Evolutionary conservation across 2,888 invertebrate genomes (phyloP).

Genomic region (Sialis lutaria): DNA sequence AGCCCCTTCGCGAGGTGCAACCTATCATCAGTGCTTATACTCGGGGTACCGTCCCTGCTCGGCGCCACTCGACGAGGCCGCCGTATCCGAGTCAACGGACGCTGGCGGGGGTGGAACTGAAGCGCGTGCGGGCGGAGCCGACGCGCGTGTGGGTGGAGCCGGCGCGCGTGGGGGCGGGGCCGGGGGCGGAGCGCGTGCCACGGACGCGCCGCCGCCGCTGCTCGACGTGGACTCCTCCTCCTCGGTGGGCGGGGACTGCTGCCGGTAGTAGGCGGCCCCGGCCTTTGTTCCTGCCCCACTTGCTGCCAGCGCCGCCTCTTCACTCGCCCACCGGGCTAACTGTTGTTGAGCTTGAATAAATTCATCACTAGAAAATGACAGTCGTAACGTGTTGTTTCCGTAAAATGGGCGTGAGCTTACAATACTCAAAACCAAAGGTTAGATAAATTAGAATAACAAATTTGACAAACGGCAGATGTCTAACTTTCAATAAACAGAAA

Average conservation of each 20-base stretch:
- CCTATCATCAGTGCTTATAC: constrained; percentile 52
- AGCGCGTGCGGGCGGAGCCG: constrained; percentile 19
- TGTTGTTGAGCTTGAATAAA: constrained; percentile 95
- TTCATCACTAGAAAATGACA: constrained; percentile 91
- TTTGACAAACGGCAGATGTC: too few species aligned
- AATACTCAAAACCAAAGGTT: too few species aligned
- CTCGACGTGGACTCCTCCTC: constrained; percentile 32
- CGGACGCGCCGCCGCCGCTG: constrained; percentile 29
- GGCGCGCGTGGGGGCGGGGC: constrained; percentile 23
- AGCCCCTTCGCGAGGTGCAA: not conserved
- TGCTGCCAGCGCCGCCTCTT: constrained; percentile 60
- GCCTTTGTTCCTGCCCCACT: constrained; percentile 22
- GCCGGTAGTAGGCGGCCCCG: constrained; percentile 33
- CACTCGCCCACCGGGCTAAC: constrained; percentile 90
- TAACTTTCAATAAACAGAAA: too few species aligned
- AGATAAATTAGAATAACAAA: too few species aligned
- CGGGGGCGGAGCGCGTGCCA: constrained; percentile 18
- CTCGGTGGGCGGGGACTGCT: constrained; percentile 39
- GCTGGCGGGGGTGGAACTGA: constrained; percentile 20
- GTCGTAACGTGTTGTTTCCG: constrained; percentile 37
- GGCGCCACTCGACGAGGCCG: constrained; percentile 23
- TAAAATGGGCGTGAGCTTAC: too few species aligned
- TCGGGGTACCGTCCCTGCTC: constrained; percentile 39
- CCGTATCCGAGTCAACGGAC: constrained; percentile 19
- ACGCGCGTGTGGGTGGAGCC: constrained; percentile 14